Evolutionary conservation across 2,888 invertebrate genomes (phyloP), one percentile per base, ranked within the genome.

Genomic region (Aspidiotus rigidus): DNA sequence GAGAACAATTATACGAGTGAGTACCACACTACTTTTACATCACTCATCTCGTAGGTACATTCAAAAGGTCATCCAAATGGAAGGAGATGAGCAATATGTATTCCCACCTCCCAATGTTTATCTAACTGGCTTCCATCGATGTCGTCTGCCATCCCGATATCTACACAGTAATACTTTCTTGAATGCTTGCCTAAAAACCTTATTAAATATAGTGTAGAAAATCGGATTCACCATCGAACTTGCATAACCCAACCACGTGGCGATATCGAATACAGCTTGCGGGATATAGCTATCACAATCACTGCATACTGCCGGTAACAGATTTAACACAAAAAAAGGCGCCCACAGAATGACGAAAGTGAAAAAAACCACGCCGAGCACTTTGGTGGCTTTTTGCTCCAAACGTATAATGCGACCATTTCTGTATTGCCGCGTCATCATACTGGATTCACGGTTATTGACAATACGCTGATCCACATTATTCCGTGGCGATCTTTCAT

Each of bases 351-450:
- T 86, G 41, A 94, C 93, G 77, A 95, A 95, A 0, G 93, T 93
- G 79, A 93, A 93, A 80, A 95, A 95, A 1, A 95, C 93, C 0
- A 95, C 90, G 5, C 94, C 94, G 17, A 95, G 80, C 7, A 95
- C 96, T 80, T 96, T 94, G 11, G 96, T 95, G 0, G 97, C 97
- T 78, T 96, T 96, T 77, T 96, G 95, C 77, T 97, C 95, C 66
- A 93, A 83, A 7, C 90, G 83, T 67, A 95, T 85, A 75, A 89
- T 91, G 71, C 90, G 82, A 0, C 91, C 91, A 76, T 91, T 90
- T 0, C 90, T 83, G 56, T 71, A 90, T 5, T 75, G 75, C n/a
- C 73, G 75, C 28, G 75, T 71, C 39, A 75, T 75, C 64, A 90
- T 86, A 77, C 89, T 89, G 17, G 90, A 89, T 74, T 88, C 90